Conservation (phyloP, 2,113 vertebrate genomes). For the Calyptomena viridis region DNA sequence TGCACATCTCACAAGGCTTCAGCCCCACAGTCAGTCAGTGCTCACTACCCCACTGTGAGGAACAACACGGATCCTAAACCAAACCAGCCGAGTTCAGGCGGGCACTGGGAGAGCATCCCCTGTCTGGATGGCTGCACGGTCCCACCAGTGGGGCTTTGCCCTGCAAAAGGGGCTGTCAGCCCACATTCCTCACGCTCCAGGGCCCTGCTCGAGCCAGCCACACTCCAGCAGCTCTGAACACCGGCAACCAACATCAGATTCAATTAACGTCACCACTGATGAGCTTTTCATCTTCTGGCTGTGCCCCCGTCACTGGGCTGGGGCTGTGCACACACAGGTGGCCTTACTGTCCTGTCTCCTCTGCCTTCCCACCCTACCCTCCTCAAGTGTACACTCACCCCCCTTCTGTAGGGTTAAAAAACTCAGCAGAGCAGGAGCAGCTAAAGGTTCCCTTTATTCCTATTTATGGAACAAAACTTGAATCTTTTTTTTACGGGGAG, state of each 20-base stretch:
- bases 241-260: not conserved
- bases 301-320: fast-evolving
- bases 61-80: fast-evolving
- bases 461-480: not conserved
- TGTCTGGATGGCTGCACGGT: fast-evolving
- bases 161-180: slow-evolving; percentile 23
- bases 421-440: not conserved
- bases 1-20: not conserved
- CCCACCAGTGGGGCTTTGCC: not conserved
- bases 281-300: not conserved
- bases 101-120: not conserved
- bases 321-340: not conserved
- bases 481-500: not conserved
- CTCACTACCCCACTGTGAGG: fast-evolving
- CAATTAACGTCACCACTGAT: not conserved
- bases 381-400: not conserved
- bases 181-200: not conserved
- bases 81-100: not conserved
- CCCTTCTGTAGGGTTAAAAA: not conserved
- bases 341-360: fast-evolving
- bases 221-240: not conserved
- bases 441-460: not conserved
- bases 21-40: fast-evolving
- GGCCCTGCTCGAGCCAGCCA: not conserved
- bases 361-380: not conserved